Conservation (phyloP, 30 jellyfish, hydroid and myxozoan genomes). For the Turritopsis rubra region DNA sequence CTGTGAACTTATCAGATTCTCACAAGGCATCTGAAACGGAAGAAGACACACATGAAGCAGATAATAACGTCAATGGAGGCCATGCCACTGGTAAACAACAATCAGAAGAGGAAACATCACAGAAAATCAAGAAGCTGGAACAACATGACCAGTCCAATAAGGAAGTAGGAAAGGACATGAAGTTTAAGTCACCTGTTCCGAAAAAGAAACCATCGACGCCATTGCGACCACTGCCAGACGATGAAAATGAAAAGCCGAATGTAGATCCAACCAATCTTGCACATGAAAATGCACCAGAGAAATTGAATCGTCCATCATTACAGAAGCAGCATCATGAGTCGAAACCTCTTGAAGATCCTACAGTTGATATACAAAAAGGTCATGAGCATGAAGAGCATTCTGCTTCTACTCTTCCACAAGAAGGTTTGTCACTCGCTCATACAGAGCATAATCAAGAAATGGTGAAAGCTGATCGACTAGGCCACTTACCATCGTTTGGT, state of each 20-base stretch:
- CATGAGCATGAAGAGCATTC: no score
- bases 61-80: neutral
- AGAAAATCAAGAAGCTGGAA: neutral
- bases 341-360: neutral
- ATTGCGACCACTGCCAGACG: slow-evolving; percentile 2
- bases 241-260: neutral
- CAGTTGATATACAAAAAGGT: neutral
- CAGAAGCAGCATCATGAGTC: neutral
- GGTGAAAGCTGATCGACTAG: slow-evolving; percentile 5
- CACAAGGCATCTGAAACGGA: neutral
- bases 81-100: neutral
- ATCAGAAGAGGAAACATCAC: neutral
- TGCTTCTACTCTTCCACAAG: no score
- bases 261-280: neutral
- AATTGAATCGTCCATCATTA: neutral
- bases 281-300: neutral
- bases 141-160: neutral
- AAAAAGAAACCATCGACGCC: slow-evolving; percentile 7
- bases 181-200: neutral
- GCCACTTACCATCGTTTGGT: slow-evolving; percentile 45
- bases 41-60: neutral
- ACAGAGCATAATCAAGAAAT: neutral
- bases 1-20: neutral
- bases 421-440: neutral
- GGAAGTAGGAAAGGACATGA: neutral